Base-by-base conservation (phyloP, 2,797 vertebrate genomes). In the Pangasius mekongensis region DNA sequence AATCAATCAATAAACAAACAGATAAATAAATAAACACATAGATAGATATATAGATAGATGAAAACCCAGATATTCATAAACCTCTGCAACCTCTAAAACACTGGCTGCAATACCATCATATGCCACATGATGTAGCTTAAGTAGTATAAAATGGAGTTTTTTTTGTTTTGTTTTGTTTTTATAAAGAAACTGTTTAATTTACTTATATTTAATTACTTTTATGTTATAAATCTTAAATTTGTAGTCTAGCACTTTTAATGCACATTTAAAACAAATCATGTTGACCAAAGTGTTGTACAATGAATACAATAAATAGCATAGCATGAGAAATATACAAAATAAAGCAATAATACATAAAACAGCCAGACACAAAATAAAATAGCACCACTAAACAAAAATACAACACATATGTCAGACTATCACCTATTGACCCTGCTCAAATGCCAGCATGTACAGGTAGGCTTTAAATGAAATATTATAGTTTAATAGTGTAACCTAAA, bases 81-180 rank as follows among this genome's bases (percentile, higher is more conserved):
- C 73, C 73, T 27, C 73, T 43, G 13, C 22, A 67, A n/a, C n/a
- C n/a, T n/a, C n/a, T 13, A 36, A 69, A 49, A 14, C 52, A 0
- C 5, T 36, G n/a, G 6, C 30, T 86, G 62, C 74, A 86, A 33
- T 86, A 67, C 74, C 60, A 27, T 27, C 22, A 52, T 80, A 4
- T 16, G 11, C 74, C 85, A 86, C 74, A 66, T 18, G 74, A 54
- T 66, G 74, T 13, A 13, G 85, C 74, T 80, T 54, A 27, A 52
- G 47, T 54, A 66, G 49, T 36, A 60, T 39, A 27, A n/a, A n/a
- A 47, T 43, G 5, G 43, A 43, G 2, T 2, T 39, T 43, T 36
- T 5, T 16, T 36, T 33, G n/a, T 39, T 39, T 39, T 33, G 33
- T 20, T 58, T 36, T 30, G 8, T 33, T 47, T 74, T 76, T 76